Conservation (phyloP, 2,888 invertebrate genomes). For the Sphaeridia pumilis region DNA sequence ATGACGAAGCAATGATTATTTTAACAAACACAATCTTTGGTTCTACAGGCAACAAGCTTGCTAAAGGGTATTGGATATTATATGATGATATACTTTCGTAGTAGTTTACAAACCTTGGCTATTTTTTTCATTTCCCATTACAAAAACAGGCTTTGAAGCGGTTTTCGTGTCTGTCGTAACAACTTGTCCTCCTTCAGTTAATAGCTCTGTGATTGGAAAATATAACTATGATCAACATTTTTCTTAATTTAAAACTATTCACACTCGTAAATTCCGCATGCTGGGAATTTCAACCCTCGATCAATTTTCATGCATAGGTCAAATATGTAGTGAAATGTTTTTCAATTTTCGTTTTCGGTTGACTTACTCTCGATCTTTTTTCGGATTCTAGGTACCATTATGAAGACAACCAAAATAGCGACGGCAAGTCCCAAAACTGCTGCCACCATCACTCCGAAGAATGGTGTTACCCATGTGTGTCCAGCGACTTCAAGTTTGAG, state of each 20-base stretch:
- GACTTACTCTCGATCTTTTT: constrained; percentile 47
- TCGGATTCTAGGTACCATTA: constrained; percentile 71
- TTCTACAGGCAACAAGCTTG: too few species aligned
- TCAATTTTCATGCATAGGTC: too few species aligned
- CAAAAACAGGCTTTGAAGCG: constrained; percentile 22
- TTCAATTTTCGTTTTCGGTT: constrained; percentile 4
- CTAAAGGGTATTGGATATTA: too few species aligned
- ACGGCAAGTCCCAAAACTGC: constrained; percentile 59
- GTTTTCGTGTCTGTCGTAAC: constrained; percentile 7
- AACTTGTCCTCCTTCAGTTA: constrained; percentile 15
- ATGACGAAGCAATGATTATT: too few species aligned
- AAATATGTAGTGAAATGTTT: too few species aligned
- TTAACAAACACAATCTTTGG: too few species aligned
- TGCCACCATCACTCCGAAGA: constrained; percentile 39
- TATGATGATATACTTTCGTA: too few species aligned
- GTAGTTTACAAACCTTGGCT: constrained; percentile 20
- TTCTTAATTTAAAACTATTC: too few species aligned
- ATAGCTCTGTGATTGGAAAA: constrained; percentile 12
- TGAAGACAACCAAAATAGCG: constrained; percentile 58
- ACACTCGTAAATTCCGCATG: too few species aligned
- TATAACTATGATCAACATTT: too few species aligned
- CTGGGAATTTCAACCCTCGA: too few species aligned
- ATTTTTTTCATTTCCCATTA: constrained; percentile 23
- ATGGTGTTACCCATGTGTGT: constrained; percentile 23
- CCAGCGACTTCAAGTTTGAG: constrained; percentile 23